These are phyloP conservation scores for Apamea sordens DNA, from an alignment of 2,888 invertebrate species.

Conservation along the genomic window DNA sequence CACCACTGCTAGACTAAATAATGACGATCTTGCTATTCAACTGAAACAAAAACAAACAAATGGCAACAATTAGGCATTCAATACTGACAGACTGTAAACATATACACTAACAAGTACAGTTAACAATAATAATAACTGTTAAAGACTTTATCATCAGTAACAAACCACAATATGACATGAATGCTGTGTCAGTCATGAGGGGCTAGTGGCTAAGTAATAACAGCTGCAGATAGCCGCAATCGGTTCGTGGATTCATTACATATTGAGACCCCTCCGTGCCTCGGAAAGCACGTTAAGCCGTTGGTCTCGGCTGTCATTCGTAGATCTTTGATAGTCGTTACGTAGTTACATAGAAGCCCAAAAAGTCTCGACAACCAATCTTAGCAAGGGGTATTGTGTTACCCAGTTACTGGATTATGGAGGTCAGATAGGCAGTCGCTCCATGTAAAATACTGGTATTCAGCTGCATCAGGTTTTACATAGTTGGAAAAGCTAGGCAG, in stretches of 20 bases:
- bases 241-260: not conserved
- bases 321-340: not conserved
- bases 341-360: too few species aligned
- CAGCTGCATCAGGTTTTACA: not conserved
- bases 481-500: not conserved
- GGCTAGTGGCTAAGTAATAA: not conserved
- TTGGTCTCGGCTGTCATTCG: not conserved
- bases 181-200: slow-evolving; percentile 2
- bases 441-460: not conserved
- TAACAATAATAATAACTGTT: not conserved
- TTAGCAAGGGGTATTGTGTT: too few species aligned
- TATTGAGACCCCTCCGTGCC: not conserved
- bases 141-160: not conserved
- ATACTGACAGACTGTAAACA: not conserved
- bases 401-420: too few species aligned
- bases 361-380: not conserved
- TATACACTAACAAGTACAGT: not conserved
- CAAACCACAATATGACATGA: slow-evolving; percentile 5
- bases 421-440: too few species aligned
- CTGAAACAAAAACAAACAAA: slow-evolving; percentile 9
- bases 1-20: not conserved
- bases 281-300: not conserved
- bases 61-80: slow-evolving; percentile 11
- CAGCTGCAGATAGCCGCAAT: too few species aligned
- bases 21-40: not conserved